Conservation (phyloP, 37 sponge, comb jelly and placozoan species). For the Halisarca cf. caerulea region DNA sequence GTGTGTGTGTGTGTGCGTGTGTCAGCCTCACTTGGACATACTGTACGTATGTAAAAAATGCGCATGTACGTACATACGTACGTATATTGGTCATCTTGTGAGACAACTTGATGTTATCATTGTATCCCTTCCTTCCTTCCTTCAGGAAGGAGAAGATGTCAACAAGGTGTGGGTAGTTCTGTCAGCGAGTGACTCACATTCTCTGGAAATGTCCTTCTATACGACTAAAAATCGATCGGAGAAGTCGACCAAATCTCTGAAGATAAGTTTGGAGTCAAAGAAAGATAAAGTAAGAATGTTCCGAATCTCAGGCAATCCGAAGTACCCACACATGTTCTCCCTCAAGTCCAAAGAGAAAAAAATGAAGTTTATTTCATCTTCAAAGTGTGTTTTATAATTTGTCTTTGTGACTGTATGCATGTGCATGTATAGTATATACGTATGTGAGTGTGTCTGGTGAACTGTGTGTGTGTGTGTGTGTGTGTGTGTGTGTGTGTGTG, state of each 20-base stretch:
- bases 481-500: too few relatives aligned
- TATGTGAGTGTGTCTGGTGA: too few relatives aligned
- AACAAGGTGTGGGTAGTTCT: neutral
- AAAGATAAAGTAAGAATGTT: conserved; percentile 54
- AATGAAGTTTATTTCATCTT: conserved; percentile 35
- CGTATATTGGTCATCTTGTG: too few relatives aligned
- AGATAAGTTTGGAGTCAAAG: neutral
- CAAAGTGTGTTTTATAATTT: conserved; percentile 32
- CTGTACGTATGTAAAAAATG: too few relatives aligned
- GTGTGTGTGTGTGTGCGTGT: too few relatives aligned
- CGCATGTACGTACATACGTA: too few relatives aligned
- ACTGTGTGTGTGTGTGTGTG: too few relatives aligned
- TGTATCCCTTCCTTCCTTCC: neutral
- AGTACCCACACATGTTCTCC: conserved; percentile 58
- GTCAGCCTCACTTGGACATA: too few relatives aligned
- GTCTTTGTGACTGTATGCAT: too few relatives aligned
- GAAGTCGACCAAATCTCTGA: neutral
- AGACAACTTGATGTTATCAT: too few relatives aligned
- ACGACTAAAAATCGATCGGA: neutral
- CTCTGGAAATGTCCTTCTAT: neutral
- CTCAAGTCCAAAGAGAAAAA: conserved; percentile 53
- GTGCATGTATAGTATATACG: too few relatives aligned
- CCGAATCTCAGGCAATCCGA: conserved; percentile 52
- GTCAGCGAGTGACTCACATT: neutral
- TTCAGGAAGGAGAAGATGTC: neutral